These are phyloP conservation scores for Centruroides sculpturatus DNA, from an alignment of 1,140 invertebrate species.

Conservation along the genomic window DNA sequence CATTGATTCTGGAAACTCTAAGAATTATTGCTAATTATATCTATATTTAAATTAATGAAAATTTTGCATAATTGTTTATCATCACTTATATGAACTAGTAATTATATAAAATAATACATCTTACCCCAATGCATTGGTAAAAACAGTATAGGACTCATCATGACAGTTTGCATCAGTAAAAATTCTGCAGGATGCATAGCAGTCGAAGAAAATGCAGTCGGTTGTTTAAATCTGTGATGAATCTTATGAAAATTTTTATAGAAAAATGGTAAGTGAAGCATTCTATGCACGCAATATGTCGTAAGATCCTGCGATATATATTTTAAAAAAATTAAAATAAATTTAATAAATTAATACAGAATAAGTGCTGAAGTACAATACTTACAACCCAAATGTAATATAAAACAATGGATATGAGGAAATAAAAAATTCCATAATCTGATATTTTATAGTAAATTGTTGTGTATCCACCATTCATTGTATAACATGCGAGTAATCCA, in stretches of 20 bases:
- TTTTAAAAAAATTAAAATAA: background rate
- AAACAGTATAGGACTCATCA: conserved; percentile 15
- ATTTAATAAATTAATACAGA: too few relatives aligned
- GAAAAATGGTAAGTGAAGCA: conserved; percentile 49
- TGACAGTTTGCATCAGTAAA: conserved; percentile 16
- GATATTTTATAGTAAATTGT: conserved; percentile 45
- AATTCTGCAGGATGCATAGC: conserved; percentile 51
- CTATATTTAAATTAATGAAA: too few relatives aligned
- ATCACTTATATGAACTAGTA: too few relatives aligned
- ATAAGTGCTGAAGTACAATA: background rate
- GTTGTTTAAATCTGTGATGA: conserved; percentile 58
- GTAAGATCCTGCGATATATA: conserved; percentile 41
- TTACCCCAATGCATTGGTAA: conserved; percentile 20
- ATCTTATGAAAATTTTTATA: conserved; percentile 58
- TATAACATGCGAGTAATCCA: conserved; percentile 44
- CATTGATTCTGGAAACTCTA: too few relatives aligned
- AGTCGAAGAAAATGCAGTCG: conserved; percentile 54
- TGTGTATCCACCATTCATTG: conserved; percentile 46
- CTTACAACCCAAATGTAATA: conserved; percentile 11
- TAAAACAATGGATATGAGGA: conserved; percentile 15
- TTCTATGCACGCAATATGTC: conserved; percentile 48
- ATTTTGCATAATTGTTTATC: too few relatives aligned
- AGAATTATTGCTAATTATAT: too few relatives aligned
- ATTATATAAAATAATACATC: background rate
- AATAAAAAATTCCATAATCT: conserved; percentile 47